Conservation (phyloP, 2,113 vertebrate species). For the Pelobates fuscus region DNA sequence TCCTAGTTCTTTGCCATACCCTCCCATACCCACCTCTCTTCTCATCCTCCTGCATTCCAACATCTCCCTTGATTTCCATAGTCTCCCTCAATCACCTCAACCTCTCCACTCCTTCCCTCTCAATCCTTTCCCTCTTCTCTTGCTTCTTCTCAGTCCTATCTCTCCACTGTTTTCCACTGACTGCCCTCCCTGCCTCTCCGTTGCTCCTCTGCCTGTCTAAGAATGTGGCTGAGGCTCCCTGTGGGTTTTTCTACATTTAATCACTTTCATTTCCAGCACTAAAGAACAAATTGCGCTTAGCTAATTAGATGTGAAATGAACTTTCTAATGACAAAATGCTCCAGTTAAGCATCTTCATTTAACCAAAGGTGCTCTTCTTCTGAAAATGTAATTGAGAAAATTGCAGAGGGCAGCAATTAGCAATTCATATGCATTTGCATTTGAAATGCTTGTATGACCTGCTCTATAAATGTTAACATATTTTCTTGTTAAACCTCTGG, state of each 20-base stretch:
- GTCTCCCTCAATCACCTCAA: no score
- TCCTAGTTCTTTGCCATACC: no score
- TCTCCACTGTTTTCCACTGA: background rate
- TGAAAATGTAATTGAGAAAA: no score
- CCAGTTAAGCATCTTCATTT: constrained; percentile 29
- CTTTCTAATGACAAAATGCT: constrained; percentile 14
- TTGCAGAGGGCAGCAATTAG: no score
- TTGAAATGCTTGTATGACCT: no score
- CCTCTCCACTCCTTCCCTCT: no score
- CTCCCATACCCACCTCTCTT: no score
- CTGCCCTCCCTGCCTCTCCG: background rate
- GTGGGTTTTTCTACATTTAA: constrained; percentile 22
- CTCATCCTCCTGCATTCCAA: no score
- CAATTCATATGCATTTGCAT: no score
- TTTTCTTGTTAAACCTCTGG: no score
- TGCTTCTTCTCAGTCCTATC: background rate
- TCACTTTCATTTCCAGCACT: constrained; percentile 27
- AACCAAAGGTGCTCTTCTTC: constrained; percentile 12
- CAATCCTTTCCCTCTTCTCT: background rate
- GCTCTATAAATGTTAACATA: no score
- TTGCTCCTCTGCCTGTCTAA: background rate
- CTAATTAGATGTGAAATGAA: constrained; percentile 49
- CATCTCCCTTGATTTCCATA: no score
- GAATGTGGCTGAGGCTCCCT: constrained; percentile 24
- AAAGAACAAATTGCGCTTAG: constrained; percentile 30